Evolutionary conservation across 2,888 invertebrate species (phyloP).

Genomic region (Drosophila barbarae): DNA sequence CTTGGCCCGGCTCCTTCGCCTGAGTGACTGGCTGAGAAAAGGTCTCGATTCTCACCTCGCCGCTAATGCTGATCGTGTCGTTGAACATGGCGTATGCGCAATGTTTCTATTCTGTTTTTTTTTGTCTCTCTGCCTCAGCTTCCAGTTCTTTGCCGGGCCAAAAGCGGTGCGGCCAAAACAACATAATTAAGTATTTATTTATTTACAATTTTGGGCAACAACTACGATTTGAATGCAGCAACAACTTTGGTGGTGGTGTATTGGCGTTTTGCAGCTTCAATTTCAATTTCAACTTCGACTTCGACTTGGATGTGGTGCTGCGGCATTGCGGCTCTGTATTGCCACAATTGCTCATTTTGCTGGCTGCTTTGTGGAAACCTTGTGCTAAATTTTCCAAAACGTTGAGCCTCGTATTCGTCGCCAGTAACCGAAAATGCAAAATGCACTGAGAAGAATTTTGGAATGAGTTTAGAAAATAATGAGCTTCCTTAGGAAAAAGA

Average conservation of each 20-base stretch:
- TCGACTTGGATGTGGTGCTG: conserved; percentile 31
- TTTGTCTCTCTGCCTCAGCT: conserved; percentile 21
- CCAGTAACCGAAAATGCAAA: conserved; percentile 32
- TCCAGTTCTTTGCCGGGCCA: conserved; percentile 64
- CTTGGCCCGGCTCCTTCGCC: conserved; percentile 21
- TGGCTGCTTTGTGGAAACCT: conserved; percentile 65
- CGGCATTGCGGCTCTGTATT: conserved; percentile 42
- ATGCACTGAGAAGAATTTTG: neutral
- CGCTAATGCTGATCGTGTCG: conserved; percentile 43
- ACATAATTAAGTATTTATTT: conserved; percentile 75
- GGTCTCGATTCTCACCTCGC: conserved; percentile 40
- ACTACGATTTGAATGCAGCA: conserved; percentile 49
- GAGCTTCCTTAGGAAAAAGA: neutral
- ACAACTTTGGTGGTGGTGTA: conserved; percentile 36
- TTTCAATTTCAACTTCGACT: conserved; percentile 29
- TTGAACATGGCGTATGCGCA: conserved; percentile 66
- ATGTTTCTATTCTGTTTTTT: conserved; percentile 29
- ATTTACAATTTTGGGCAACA: conserved; percentile 75
- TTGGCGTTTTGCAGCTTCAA: conserved; percentile 60
- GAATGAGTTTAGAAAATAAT: neutral
- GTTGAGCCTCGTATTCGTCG: conserved; percentile 62
- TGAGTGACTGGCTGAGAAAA: conserved; percentile 33
- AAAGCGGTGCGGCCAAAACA: conserved; percentile 66
- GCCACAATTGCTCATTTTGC: conserved; percentile 75
- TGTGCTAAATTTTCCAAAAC: conserved; percentile 76